Evolutionary conservation across 2,113 vertebrate species (phyloP).

Genomic region (Varanus salvator): DNA sequence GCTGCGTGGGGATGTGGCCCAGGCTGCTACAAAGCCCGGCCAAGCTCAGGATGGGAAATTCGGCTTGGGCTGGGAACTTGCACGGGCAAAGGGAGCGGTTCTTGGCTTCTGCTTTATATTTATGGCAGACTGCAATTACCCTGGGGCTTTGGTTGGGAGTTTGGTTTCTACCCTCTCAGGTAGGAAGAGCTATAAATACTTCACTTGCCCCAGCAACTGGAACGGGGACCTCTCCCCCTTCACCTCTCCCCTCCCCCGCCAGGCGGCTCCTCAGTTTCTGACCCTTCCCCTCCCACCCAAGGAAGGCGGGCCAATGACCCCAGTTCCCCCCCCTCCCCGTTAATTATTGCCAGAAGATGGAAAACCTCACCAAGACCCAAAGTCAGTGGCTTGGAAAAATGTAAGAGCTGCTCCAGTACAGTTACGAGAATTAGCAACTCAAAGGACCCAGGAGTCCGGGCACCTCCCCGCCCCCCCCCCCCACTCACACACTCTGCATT

Average conservation of each 20-base stretch:
- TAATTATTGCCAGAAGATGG: constrained; percentile 30
- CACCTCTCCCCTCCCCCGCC: not conserved
- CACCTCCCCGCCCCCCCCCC: accelerated
- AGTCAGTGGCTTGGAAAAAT: not conserved
- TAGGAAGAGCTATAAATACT: not conserved
- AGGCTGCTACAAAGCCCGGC: too few relatives aligned
- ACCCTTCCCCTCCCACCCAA: not conserved
- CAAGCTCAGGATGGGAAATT: too few relatives aligned
- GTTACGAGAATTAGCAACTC: not conserved
- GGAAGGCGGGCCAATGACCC: not conserved
- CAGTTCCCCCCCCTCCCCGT: not conserved
- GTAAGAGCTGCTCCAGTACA: not conserved
- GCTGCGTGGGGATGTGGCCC: too few relatives aligned
- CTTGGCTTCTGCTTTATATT: not conserved
- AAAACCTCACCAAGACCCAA: not conserved
- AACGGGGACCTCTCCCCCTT: not conserved
- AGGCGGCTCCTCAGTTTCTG: too few relatives aligned
- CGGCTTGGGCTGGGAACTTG: not conserved
- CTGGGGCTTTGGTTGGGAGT: too few relatives aligned
- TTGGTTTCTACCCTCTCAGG: not conserved
- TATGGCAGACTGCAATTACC: not conserved
- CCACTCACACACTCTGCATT: not conserved
- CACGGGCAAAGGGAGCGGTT: not conserved
- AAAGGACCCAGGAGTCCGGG: constrained; percentile 4
- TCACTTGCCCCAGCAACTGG: not conserved